phyloP scores from a whole-genome alignment of 2,797 vertebrate genomes.

The Argyrosomus regius region DNA sequence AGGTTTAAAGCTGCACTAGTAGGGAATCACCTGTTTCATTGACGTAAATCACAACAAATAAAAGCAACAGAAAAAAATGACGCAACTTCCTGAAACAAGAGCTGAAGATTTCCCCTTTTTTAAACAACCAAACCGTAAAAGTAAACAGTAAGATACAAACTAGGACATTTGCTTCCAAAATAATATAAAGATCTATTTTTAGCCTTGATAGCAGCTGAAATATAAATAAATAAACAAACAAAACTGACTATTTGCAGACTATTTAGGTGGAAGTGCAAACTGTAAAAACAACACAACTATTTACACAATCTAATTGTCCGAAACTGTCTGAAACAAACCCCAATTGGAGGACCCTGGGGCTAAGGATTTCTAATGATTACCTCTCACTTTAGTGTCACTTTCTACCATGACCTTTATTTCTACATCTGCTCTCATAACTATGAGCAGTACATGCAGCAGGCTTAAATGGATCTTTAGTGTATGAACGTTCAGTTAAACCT shows the following conservation, averaged over 20 bases:
- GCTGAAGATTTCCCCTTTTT: neutral
- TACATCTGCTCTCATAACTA: slow-evolving; percentile 18
- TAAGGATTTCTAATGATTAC: slow-evolving; percentile 11
- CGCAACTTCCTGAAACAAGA: neutral
- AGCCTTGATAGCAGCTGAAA: too few species aligned
- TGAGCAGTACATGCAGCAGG: slow-evolving; percentile 3
- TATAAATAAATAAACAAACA: too few species aligned
- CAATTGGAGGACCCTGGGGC: too few species aligned
- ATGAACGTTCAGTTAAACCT: slow-evolving; percentile 54
- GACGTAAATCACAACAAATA: neutral
- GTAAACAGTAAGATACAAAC: neutral
- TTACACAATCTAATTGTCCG: too few species aligned
- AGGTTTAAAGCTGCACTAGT: slow-evolving; percentile 17
- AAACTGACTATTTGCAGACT: too few species aligned
- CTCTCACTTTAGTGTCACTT: slow-evolving; percentile 1
- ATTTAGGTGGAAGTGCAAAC: too few species aligned
- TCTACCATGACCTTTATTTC: neutral
- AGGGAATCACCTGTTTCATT: neutral
- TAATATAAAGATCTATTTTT: neutral
- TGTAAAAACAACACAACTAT: too few species aligned
- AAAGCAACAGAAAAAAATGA: neutral
- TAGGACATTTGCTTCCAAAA: neutral
- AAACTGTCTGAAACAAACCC: too few species aligned
- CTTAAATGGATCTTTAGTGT: slow-evolving; percentile 27
- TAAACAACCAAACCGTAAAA: neutral